Conservation (phyloP, 2,888 invertebrate genomes). For the Spatulosminthurus flaviceps region DNA sequence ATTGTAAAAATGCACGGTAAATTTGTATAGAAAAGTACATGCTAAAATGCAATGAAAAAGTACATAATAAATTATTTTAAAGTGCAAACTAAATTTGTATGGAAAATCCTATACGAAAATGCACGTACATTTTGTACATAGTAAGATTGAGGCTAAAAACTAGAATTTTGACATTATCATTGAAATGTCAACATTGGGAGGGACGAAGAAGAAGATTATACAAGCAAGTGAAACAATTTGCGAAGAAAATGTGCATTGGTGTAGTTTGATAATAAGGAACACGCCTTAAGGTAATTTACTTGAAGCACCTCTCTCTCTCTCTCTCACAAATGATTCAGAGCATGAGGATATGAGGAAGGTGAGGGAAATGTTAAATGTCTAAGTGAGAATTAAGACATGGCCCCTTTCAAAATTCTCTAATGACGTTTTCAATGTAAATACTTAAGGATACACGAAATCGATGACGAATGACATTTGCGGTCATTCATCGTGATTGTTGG, state of each 20-base stretch:
- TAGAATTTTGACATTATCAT: constrained; percentile 31
- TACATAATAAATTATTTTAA: no score
- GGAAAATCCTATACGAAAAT: no score
- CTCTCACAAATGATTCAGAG: not conserved
- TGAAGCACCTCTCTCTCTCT: not conserved
- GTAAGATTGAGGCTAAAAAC: not conserved
- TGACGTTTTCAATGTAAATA: not conserved
- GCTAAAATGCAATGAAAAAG: no score
- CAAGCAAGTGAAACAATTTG: not conserved
- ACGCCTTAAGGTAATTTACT: constrained; percentile 30
- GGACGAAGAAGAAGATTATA: not conserved
- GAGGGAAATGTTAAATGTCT: not conserved
- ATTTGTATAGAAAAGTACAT: no score
- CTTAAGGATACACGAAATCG: constrained; percentile 33
- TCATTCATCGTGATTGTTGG: constrained; percentile 32
- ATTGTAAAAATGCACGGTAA: no score
- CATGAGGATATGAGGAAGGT: not conserved
- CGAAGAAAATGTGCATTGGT: not conserved
- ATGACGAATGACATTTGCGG: constrained; percentile 52
- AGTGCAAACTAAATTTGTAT: no score
- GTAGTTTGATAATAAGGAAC: not conserved
- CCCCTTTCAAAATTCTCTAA: not conserved
- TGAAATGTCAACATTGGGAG: constrained; percentile 25
- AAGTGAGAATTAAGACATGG: not conserved
- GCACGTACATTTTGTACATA: not conserved